These are phyloP conservation scores for Brachyrhaphis roseni DNA, from an alignment of 2,797 vertebrate species.

Conservation along the genomic window DNA sequence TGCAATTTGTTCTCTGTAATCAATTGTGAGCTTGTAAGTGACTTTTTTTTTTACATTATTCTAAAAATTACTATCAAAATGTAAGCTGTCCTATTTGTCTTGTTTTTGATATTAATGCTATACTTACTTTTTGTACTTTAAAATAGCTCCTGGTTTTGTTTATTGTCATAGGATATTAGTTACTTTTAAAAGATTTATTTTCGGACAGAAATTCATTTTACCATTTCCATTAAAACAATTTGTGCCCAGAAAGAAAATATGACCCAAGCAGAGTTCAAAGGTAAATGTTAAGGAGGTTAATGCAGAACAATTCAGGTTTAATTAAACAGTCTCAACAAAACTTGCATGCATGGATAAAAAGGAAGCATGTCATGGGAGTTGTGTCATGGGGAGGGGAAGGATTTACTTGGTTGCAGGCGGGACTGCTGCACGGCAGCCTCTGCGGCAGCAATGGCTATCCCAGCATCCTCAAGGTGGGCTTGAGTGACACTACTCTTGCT, in stretches of 20 bases:
- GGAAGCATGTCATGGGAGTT: conserved; percentile 88
- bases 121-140: not conserved
- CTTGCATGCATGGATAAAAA: conserved; percentile 72
- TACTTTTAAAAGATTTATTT: conserved; percentile 59
- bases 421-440: conserved; percentile 98
- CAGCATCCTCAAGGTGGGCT: conserved; percentile 96
- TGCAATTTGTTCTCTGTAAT: not conserved
- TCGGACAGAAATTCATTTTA: conserved; percentile 47
- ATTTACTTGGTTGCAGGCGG: conserved; percentile 99
- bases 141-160: not conserved
- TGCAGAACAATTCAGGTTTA: conserved; percentile 59
- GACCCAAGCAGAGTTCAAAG: conserved; percentile 63
- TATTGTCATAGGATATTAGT: conserved; percentile 10
- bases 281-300: conserved; percentile 72
- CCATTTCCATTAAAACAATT: conserved; percentile 41
- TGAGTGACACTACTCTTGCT: conserved; percentile 99
- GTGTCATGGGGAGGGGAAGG: conserved; percentile 78
- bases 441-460: conserved; percentile 96
- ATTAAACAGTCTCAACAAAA: conserved; percentile 81
- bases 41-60: not conserved
- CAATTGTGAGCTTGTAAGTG: not conserved
- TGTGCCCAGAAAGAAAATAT: conserved; percentile 71
- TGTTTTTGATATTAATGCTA: not conserved
- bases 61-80: not conserved
- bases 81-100: not conserved